A percentile compares a stretch with the other conserved stretches of the same genome.
phyloP scores from a whole-genome alignment of 23 tunicate genomes.

The Oikopleura albicans region DNA sequence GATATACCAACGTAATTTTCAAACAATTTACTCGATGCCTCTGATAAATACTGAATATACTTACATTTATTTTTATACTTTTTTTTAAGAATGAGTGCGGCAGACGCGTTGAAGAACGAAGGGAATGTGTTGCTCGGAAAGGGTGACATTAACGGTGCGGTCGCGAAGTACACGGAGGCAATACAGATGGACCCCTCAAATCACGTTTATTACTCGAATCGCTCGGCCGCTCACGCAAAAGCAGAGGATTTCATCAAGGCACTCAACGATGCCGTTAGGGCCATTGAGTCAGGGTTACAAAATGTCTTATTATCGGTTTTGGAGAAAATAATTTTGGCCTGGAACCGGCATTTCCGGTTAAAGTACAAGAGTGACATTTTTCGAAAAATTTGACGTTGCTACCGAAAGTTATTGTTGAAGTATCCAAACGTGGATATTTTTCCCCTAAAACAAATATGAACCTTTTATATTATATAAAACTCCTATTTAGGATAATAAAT shows the following conservation, averaged over 20 bases:
- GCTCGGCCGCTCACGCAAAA: constrained; percentile 82
- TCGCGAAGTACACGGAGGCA: constrained; percentile 53
- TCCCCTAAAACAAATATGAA: no score
- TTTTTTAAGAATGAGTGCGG: constrained; percentile 19
- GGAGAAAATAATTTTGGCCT: no score
- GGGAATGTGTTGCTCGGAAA: constrained; percentile 44
- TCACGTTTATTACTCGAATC: constrained; percentile 61
- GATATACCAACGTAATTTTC: no score
- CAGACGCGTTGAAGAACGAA: constrained; percentile 39
- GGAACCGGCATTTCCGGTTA: constrained; percentile 70
- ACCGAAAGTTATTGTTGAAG: no score
- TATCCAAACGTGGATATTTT: no score
- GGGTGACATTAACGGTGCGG: constrained; percentile 48
- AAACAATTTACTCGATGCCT: no score
- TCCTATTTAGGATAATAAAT: neutral
- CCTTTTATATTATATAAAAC: neutral
- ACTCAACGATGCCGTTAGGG: constrained; percentile 57
- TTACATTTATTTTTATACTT: no score
- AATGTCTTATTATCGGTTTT: no score
- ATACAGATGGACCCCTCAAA: constrained; percentile 41
- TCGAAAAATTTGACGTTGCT: neutral
- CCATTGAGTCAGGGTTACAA: no score
- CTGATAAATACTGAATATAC: no score
- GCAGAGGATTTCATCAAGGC: constrained; percentile 29
- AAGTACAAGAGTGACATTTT: neutral